Evolutionary conservation across 2,888 invertebrate genomes (phyloP).

Genomic region (Griposia aprilina): DNA sequence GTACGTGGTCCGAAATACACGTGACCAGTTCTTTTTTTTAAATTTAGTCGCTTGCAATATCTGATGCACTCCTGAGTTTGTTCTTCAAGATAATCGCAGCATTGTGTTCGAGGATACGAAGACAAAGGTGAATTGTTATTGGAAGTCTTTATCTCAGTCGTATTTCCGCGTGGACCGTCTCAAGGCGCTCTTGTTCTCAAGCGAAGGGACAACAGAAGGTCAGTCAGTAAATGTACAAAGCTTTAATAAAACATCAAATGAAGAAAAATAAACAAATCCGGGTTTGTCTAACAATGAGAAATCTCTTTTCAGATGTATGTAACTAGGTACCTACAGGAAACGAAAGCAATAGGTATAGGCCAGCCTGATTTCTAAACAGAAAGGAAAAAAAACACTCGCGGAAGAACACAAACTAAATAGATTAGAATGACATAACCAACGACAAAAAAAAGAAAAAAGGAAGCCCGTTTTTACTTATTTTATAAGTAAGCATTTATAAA

Average conservation of each 20-base stretch:
- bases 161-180: conserved; percentile 75
- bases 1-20: not conserved
- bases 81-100: conserved; percentile 18
- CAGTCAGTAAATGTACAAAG: conserved; percentile 53
- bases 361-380: not conserved
- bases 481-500: no score
- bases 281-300: conserved; percentile 22
- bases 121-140: conserved; percentile 70
- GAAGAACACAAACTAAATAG: not conserved
- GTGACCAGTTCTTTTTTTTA: fast-evolving
- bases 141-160: conserved; percentile 63
- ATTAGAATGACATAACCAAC: not conserved
- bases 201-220: conserved; percentile 71
- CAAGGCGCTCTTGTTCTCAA: conserved; percentile 76
- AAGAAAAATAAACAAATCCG: conserved; percentile 38
- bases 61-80: not conserved
- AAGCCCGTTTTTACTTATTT: no score
- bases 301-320: not conserved
- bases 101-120: conserved; percentile 46
- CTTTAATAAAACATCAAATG: conserved; percentile 33
- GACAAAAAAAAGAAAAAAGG: no score
- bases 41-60: not conserved
- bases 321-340: not conserved
- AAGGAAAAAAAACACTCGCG: not conserved
- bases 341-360: not conserved